Evolutionary conservation across 2,113 vertebrate genomes (phyloP).

Genomic region (Romanogobio albipinnatus): DNA sequence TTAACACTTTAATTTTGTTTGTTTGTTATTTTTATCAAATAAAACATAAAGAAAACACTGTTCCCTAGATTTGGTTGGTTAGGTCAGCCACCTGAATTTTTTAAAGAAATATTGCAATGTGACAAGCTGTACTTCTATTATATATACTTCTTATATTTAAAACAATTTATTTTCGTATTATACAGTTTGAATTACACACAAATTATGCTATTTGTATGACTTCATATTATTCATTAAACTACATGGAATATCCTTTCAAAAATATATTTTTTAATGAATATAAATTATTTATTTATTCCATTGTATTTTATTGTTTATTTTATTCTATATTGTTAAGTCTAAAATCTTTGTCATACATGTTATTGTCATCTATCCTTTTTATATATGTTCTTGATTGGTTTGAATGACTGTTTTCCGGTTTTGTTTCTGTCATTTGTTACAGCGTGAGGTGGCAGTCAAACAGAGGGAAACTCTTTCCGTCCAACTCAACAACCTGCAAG

Average conservation of each 20-base stretch:
- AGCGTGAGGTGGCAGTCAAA: constrained; percentile 81
- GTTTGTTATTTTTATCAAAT: too few relatives aligned
- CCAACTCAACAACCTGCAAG: constrained; percentile 79
- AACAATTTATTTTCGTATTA: background rate
- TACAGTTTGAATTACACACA: background rate
- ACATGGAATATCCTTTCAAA: background rate
- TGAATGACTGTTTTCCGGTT: background rate
- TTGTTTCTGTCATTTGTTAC: constrained; percentile 56
- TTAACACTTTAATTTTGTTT: too few relatives aligned
- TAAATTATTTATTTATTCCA: background rate
- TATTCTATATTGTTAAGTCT: too few relatives aligned
- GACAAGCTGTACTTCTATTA: background rate
- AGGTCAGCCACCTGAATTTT: background rate
- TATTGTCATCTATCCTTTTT: background rate
- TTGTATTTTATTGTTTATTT: background rate
- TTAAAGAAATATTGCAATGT: background rate
- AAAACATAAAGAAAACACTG: background rate
- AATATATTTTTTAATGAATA: background rate
- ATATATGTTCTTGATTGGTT: background rate
- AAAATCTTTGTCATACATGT: background rate
- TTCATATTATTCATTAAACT: background rate
- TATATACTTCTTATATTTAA: too few relatives aligned
- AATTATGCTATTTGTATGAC: background rate
- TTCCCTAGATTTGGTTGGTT: background rate
- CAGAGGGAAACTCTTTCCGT: constrained; percentile 78